A percentile compares a stretch with the other conserved stretches of the same genome.
phyloP scores from a whole-genome alignment of 1,140 invertebrate species.

The Heterodera carotae region DNA sequence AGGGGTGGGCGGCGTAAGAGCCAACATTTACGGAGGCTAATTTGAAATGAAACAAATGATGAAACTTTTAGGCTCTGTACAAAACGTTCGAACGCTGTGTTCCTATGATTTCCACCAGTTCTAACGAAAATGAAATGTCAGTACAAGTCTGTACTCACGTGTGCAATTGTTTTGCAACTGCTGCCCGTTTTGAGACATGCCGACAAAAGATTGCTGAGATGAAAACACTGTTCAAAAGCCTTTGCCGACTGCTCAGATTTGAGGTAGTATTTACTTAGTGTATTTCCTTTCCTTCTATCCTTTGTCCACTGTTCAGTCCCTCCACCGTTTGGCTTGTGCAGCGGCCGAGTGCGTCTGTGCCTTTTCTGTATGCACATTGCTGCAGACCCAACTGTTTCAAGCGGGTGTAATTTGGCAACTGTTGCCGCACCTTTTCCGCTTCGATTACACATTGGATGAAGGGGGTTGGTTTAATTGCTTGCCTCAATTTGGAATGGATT shows the following conservation, averaged over 20 bases:
- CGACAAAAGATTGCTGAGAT: slow-evolving; percentile 80
- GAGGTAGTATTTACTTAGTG: slow-evolving; percentile 71
- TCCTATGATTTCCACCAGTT: slow-evolving; percentile 53
- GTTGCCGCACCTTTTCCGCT: slow-evolving; percentile 85
- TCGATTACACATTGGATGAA: slow-evolving; percentile 96
- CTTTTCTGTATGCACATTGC: slow-evolving; percentile 77
- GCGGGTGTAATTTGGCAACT: slow-evolving; percentile 90
- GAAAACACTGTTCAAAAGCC: slow-evolving; percentile 81
- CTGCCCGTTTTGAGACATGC: slow-evolving; percentile 88
- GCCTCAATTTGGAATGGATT: too few species aligned
- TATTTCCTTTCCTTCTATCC: too few species aligned
- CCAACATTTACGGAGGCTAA: too few species aligned
- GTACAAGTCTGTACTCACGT: slow-evolving; percentile 91
- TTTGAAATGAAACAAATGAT: too few species aligned
- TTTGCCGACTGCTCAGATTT: slow-evolving; percentile 85
- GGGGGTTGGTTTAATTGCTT: slow-evolving; percentile 74
- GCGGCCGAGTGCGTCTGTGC: slow-evolving; percentile 83
- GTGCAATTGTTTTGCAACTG: slow-evolving; percentile 86
- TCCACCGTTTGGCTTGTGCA: slow-evolving; percentile 77
- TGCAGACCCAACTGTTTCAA: slow-evolving; percentile 87
- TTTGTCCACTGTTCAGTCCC: slow-evolving; percentile 72
- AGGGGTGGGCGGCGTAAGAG: too few species aligned
- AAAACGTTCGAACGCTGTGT: slow-evolving; percentile 61
- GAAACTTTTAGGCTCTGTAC: slow-evolving; percentile 49
- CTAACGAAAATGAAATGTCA: slow-evolving; percentile 77